Evolutionary conservation across 2,113 vertebrate genomes (phyloP).

Genomic region (Himantopus leucocephalus): DNA sequence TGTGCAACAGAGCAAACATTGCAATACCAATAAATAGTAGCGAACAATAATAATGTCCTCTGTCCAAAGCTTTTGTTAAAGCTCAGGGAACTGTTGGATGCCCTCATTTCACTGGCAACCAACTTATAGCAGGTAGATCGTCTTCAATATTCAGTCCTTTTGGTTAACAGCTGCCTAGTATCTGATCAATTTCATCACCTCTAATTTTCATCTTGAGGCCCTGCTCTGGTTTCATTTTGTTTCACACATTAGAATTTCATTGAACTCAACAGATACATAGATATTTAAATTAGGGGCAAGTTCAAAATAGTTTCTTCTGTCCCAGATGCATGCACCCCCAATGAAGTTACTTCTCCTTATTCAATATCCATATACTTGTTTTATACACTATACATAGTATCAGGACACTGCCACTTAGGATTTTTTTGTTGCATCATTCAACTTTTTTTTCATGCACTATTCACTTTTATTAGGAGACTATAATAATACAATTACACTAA

Average conservation of each 20-base stretch:
- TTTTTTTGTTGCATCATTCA: neutral
- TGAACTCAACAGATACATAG: neutral
- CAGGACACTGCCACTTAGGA: fast-evolving
- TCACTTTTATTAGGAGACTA: neutral
- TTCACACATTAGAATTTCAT: neutral
- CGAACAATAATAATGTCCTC: neutral
- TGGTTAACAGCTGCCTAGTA: neutral
- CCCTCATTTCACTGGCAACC: neutral
- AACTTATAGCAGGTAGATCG: neutral
- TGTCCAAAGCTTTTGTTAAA: neutral
- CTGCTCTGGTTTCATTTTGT: neutral
- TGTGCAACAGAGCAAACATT: neutral
- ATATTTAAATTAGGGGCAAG: neutral
- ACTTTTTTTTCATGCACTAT: neutral
- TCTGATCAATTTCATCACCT: neutral
- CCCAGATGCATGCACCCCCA: fast-evolving
- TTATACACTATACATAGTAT: fast-evolving
- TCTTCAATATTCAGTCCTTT: neutral
- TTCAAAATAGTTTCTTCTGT: neutral
- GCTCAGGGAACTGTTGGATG: neutral
- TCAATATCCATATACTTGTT: neutral
- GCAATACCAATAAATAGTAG: neutral
- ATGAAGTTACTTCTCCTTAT: neutral
- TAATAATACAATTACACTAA: neutral
- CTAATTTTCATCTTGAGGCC: neutral